A percentile compares a stretch with the other conserved stretches of the same genome.
These are phyloP conservation scores for Cynaeus angustus DNA, from an alignment of 2,888 invertebrate species.

Conservation along the genomic window DNA sequence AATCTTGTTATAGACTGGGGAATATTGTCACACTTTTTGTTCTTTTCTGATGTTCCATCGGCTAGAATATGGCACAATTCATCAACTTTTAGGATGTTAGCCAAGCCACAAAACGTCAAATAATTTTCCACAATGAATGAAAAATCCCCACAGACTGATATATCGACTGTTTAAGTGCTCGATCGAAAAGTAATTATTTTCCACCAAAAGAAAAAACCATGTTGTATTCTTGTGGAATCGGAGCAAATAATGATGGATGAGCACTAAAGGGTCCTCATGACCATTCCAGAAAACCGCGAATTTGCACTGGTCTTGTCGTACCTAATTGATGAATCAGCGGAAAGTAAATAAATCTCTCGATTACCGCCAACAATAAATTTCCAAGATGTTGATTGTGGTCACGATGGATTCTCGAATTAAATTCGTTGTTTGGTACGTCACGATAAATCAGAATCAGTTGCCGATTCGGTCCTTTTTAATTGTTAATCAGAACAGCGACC, in stretches of 20 bases:
- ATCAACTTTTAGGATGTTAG: no score
- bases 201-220: neutral
- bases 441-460: slow-evolving; percentile 31
- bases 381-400: slow-evolving; percentile 26
- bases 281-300: slow-evolving; percentile 2
- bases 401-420: neutral
- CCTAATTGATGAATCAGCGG: slow-evolving; percentile 27
- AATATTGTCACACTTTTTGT: no score
- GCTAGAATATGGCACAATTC: no score
- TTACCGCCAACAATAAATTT: slow-evolving; percentile 22
- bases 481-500: slow-evolving; percentile 14
- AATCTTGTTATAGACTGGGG: no score
- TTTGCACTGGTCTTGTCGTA: slow-evolving; percentile 20
- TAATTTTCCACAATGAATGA: no score
- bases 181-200: neutral
- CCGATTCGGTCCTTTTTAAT: slow-evolving; percentile 20
- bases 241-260: slow-evolving; percentile 27
- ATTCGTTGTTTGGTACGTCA: neutral
- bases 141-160: no score
- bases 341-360: slow-evolving; percentile 28
- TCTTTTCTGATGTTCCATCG: no score
- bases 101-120: no score
- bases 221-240: slow-evolving; percentile 10
- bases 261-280: neutral
- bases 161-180: neutral